phyloP scores from a whole-genome alignment of 2,113 vertebrate genomes.

The Ictalurus furcatus region DNA sequence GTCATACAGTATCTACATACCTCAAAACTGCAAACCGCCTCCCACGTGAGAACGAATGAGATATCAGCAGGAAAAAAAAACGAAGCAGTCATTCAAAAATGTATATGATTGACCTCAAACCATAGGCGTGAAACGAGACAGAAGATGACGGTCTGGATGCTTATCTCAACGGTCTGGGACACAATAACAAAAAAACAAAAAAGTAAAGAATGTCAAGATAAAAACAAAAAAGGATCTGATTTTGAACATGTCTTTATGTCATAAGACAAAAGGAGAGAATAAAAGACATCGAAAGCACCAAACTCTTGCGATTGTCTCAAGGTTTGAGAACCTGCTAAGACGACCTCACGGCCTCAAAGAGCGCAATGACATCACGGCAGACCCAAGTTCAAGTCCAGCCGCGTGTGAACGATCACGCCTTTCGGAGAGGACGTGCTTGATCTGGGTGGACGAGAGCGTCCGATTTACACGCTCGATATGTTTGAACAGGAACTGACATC shows the following conservation, averaged over 20 bases:
- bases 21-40: neutral
- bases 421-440: neutral
- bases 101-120: neutral
- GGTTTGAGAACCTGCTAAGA: neutral
- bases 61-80: neutral
- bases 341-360: conserved; percentile 5
- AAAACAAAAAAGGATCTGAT: neutral
- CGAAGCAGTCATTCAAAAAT: neutral
- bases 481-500: conserved; percentile 28
- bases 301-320: neutral
- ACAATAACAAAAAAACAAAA: too few species aligned
- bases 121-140: conserved; percentile 21
- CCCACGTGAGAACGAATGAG: neutral
- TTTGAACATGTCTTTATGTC: neutral
- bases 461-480: neutral
- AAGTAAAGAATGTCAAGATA: neutral
- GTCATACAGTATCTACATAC: neutral
- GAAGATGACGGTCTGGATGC: neutral
- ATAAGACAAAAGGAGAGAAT: neutral
- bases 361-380: neutral
- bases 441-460: neutral
- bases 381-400: neutral
- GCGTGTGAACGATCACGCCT: conserved; percentile 8
- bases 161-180: neutral
- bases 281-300: neutral